Percentiles rank a stretch among this genome's conserved stretches.
Conservation (phyloP, 2,113 vertebrate genomes). For the Chunga burmeisteri region DNA sequence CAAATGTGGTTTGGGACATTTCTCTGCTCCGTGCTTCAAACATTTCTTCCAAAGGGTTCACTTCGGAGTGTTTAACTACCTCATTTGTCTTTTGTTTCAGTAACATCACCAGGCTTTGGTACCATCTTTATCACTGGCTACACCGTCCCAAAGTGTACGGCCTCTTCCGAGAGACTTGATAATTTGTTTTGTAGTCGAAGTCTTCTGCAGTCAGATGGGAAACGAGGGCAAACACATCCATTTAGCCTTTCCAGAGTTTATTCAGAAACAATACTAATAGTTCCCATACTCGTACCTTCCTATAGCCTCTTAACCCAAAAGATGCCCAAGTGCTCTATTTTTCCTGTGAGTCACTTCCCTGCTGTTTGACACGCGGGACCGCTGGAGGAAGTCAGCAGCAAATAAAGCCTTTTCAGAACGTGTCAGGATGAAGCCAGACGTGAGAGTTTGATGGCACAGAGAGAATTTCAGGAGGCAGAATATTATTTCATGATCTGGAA, state of each 20-base stretch:
- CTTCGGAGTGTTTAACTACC: conserved; percentile 49
- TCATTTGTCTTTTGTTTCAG: conserved; percentile 29
- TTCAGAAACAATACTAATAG: neutral
- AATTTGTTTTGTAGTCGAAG: neutral
- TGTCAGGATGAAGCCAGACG: neutral
- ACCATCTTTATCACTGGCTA: neutral
- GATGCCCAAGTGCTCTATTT: conserved; percentile 24
- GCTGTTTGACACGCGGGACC: neutral
- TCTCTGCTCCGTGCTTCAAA: neutral
- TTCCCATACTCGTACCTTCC: neutral
- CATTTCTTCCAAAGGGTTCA: neutral
- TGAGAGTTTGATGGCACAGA: neutral
- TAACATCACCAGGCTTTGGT: neutral
- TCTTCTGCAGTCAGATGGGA: neutral
- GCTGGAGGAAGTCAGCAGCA: neutral
- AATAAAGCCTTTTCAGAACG: neutral
- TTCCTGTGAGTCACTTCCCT: neutral
- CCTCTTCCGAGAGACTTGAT: neutral
- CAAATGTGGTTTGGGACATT: neutral
- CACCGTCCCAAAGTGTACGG: neutral
- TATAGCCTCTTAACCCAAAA: neutral
- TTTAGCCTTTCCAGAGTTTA: neutral
- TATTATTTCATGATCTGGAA: neutral
- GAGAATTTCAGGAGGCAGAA: neutral
- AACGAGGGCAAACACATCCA: neutral